Evolutionary conservation across 1,140 invertebrate species (phyloP), one percentile per base, ranked within the genome.

Genomic region (Drosophila sproati): DNA sequence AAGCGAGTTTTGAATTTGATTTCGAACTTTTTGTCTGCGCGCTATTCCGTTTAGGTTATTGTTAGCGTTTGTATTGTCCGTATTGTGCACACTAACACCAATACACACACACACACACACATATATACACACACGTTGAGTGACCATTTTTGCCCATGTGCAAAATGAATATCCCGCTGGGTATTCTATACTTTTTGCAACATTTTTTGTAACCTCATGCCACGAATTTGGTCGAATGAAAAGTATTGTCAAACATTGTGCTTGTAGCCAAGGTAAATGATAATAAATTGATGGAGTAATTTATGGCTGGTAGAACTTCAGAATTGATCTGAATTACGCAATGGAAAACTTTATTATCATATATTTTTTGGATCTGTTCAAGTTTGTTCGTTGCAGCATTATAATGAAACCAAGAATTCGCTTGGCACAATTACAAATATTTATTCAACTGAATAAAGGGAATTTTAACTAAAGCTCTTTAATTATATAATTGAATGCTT

Each of bases 1-100:
- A 59, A 34, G 28, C 64, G 63, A 74, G 73, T 87, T 86, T 87
- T 82, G 73, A 87, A 82, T 86, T 87, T 82, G 76, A 71, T 77
- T 76, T 87, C 50, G 43, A 47, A 64, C 68, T 72, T 71, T 61
- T 37, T 10, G 34, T 37, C 31, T 54, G 37, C 20, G 61, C 2
- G 41, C 5, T 10, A 20, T 55, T 62, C 62, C 45, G 77, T 55
- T 59, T 63, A 31, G 43, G 2, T 61, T 66, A 56, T 66, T 68
- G 69, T 72, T 57, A 31, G 54, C 62, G 34, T 61, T 74, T 62
- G 51, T 54, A 54, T 67, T 67, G 39, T 32, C n/a, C 29, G 29
- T 60, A 48, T 45, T 48, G 51, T 71, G 7, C 51, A 45, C 60
- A 48, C 8, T 54, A 37, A 54, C 29, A 35, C 43, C n/a, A 50